Conservation (phyloP, 1,140 invertebrate genomes). For the Lasioglossum baleicum region DNA sequence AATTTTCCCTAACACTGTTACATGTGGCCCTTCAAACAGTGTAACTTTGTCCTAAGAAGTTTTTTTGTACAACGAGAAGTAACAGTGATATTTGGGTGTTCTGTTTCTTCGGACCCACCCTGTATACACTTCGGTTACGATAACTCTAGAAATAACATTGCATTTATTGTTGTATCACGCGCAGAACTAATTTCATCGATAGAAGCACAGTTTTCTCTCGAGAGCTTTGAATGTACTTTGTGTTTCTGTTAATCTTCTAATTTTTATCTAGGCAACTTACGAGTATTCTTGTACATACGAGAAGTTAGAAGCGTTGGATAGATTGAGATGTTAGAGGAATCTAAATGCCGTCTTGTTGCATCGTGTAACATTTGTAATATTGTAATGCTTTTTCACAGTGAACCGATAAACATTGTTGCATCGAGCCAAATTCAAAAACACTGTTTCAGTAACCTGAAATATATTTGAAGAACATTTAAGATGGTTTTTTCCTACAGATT, state of each 20-base stretch:
- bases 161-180: conserved; percentile 11
- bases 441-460: background rate
- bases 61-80: too few species aligned
- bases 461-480: background rate
- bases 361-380: conserved; percentile 59
- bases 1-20: too few species aligned
- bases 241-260: background rate
- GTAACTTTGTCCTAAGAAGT: too few species aligned
- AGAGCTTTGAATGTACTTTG: background rate
- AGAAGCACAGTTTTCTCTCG: background rate
- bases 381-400: conserved; percentile 74
- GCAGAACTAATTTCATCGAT: conserved; percentile 2
- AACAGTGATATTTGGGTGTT: too few species aligned
- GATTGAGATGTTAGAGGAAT: conserved; percentile 39
- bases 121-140: conserved; percentile 1
- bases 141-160: conserved; percentile 45
- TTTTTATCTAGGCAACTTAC: background rate
- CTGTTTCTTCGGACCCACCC: too few species aligned
- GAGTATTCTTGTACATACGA: background rate
- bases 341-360: conserved; percentile 51
- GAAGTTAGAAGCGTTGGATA: background rate
- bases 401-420: conserved; percentile 36
- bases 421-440: conserved; percentile 2
- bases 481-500: background rate
- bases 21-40: too few species aligned